Evolutionary conservation across 2,113 vertebrate species (phyloP), one percentile per base, ranked within the genome.

Genomic region (Theropithecus gelada): DNA sequence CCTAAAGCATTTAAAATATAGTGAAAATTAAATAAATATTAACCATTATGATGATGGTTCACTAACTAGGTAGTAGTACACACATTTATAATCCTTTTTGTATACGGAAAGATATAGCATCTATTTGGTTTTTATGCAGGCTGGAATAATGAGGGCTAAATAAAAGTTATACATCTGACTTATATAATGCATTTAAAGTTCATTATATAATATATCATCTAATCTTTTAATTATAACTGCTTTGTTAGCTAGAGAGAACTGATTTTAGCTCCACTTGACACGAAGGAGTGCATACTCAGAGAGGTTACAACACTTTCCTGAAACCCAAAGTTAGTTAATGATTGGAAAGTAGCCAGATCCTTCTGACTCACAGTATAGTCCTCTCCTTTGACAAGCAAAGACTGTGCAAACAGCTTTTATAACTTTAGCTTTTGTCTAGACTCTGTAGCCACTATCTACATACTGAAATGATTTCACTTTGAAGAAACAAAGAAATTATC

Each of bases 381-480:
- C 57, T 88, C 22, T 57, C 55, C 5, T 80, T 55, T 92, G 86
- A 82, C 61, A 78, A 25, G n/a, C 89, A 91, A 75, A 89, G 45
- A 78, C 52, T 17, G 0, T 6, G 55, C 2, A 52, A 66, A 32
- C 0, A 7, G 27, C 40, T 93, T 95, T 88, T 43, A 83, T 72
- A 73, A 61, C 17, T 0, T n/a, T 10, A 87, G 55, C 43, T 95
- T 97, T 92, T 80, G 61, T 75, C 68, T 96, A 73, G 35, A 90
- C 81, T 90, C 73, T 75, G 83, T 45, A 88, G 75, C 79, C 38
- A 81, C 35, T 88, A 59, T 95, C 50, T 94, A 92, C 68, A 70
- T 45, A 52, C 52, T 93, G 20, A 88, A 93, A 40, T 97, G 95
- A 97, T 97, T 97, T 97, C 80, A 72, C 86, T 90, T 97, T 66